Evolutionary conservation across 2,113 vertebrate genomes (phyloP).

Genomic region (Ammodytes marinus): DNA sequence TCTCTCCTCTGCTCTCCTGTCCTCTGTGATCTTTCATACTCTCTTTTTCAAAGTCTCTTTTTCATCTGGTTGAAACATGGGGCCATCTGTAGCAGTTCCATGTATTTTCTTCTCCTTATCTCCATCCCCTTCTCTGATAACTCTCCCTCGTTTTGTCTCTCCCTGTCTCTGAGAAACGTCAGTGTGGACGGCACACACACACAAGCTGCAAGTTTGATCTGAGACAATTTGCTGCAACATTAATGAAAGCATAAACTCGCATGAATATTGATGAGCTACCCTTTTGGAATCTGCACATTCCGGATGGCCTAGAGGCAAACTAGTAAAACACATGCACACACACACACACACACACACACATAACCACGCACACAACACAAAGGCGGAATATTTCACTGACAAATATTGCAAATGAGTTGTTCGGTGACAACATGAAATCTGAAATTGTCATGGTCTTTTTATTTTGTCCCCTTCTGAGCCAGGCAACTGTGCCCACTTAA

Average conservation of each 20-base stretch:
- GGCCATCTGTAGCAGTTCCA: constrained; percentile 65
- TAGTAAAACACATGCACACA: constrained; percentile 50
- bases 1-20: constrained; percentile 24
- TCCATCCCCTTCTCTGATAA: constrained; percentile 39
- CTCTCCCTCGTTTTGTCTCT: constrained; percentile 17
- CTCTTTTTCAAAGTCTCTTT: constrained; percentile 57
- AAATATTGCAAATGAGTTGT: constrained; percentile 81
- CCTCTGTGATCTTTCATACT: constrained; percentile 48
- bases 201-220: constrained; percentile 77
- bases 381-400: constrained; percentile 76
- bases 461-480: constrained; percentile 45
- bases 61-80: constrained; percentile 67
- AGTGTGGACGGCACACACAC: constrained; percentile 57
- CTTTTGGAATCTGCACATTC: constrained; percentile 79
- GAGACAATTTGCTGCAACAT: constrained; percentile 83
- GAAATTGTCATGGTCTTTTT: constrained; percentile 68
- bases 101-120: constrained; percentile 63
- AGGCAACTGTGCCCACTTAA: constrained; percentile 7
- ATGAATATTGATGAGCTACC: constrained; percentile 86
- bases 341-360: constrained; percentile 25
- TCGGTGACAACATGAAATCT: constrained; percentile 72
- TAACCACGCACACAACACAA: constrained; percentile 20
- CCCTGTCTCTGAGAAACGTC: constrained; percentile 52
- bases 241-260: constrained; percentile 82
- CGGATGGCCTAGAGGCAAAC: constrained; percentile 75